Base-by-base conservation (phyloP, 2,888 invertebrate genomes). In the Lochmaea capreae region DNA sequence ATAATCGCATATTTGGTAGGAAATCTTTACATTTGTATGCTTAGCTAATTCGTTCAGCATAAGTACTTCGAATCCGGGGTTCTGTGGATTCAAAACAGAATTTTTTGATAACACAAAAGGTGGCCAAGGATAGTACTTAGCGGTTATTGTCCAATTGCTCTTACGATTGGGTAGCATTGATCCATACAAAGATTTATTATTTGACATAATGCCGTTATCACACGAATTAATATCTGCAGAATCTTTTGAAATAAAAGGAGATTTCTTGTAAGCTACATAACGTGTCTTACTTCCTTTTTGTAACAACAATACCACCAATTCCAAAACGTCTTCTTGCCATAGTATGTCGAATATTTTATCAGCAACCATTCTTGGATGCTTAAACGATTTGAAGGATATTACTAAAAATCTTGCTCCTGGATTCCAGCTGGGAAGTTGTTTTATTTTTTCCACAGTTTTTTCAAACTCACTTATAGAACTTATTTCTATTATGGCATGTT, bases 241-340 rank as follows among this genome's bases (percentile, higher is more conserved):
- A 43, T 22, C 22, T 12, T 63, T 42, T 43, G 2, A 39, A 26
- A 14, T 33, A 10, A 59, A 59, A 14, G 59, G 26, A 26, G 14
- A 26, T 10, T 18, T 26, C 0, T 18, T 22, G 59, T 63, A 63
- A 18, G 18, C 43, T 16, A 46, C 43, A 43, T 42, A 63, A 18
- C 11, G 16, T 9, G 63, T 63, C 1, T 11, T 63, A 63, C 43
- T 43, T 63, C 18, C 18, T 3, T 9, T 16, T 43, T 43, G n/a
- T 63, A 46, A 63, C 12, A 63, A 18, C 14, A 65, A 52, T 26
- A 65, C 33, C 8, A 52, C 49, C 49, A 46, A 33, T 12, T 49
- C 33, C 26, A 65, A 6, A 52, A 52, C 22, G 26, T 52, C 49
- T 12, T 65, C 42, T 26, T 52, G 12, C 49, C 26, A 46, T 14